phyloP scores from a whole-genome alignment of 2,888 invertebrate species.

The Embidobia sp. region DNA sequence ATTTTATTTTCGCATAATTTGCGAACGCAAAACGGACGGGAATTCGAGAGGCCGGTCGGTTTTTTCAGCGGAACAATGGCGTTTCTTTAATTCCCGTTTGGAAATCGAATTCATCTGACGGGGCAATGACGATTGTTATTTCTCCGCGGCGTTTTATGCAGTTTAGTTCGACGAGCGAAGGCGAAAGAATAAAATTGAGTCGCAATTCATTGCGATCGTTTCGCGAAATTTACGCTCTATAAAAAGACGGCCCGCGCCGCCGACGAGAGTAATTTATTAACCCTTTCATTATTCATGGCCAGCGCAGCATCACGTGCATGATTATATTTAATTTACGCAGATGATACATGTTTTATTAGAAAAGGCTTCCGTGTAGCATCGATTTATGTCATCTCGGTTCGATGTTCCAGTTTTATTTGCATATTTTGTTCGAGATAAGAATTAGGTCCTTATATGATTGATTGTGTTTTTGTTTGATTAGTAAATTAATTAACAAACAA shows the following conservation, averaged over 20 bases:
- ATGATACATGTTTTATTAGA: slow-evolving; percentile 48
- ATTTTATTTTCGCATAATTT: slow-evolving; percentile 5
- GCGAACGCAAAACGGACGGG: background rate
- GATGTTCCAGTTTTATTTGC: slow-evolving; percentile 32
- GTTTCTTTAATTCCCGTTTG: slow-evolving; percentile 27
- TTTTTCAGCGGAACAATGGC: slow-evolving; percentile 25
- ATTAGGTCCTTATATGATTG: too few relatives aligned
- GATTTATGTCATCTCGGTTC: slow-evolving; percentile 43
- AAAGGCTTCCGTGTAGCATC: slow-evolving; percentile 48
- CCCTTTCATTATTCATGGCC: slow-evolving; percentile 40
- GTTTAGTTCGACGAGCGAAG: background rate
- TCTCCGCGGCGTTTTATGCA: slow-evolving; percentile 7
- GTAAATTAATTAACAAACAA: too few relatives aligned
- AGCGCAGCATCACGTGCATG: slow-evolving; percentile 32
- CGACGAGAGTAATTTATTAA: slow-evolving; percentile 37
- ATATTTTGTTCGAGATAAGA: slow-evolving; percentile 8
- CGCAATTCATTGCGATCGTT: too few relatives aligned
- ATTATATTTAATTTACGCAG: slow-evolving; percentile 54
- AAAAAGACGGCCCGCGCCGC: slow-evolving; percentile 20
- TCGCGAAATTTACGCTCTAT: slow-evolving; percentile 23
- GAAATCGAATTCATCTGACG: slow-evolving; percentile 10
- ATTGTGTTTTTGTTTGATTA: too few relatives aligned
- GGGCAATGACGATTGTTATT: slow-evolving; percentile 16
- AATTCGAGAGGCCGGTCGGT: slow-evolving; percentile 13
- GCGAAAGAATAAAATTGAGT: background rate